Evolutionary conservation across 2,888 invertebrate species (phyloP).

Genomic region (Lithophane ornitopus): DNA sequence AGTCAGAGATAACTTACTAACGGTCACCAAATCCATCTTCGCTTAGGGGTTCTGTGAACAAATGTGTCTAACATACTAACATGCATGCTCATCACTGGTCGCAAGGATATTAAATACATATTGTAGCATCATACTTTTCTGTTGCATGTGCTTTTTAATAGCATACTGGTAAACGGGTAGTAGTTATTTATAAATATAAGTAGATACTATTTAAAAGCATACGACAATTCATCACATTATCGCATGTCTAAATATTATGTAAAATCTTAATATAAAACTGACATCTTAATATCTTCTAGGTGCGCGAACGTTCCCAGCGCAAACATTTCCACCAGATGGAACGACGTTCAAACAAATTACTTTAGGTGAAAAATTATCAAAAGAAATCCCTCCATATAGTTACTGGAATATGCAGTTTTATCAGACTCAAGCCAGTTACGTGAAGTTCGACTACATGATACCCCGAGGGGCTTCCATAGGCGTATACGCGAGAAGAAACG

Average conservation of each 20-base stretch:
- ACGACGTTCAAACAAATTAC: slow-evolving; percentile 97
- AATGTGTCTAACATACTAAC: slow-evolving; percentile 81
- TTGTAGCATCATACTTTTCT: slow-evolving; percentile 66
- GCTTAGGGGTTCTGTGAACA: slow-evolving; percentile 73
- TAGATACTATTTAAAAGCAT: slow-evolving; percentile 42
- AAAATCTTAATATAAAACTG: slow-evolving; percentile 55
- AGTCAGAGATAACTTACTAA: slow-evolving; percentile 86
- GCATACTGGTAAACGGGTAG: slow-evolving; percentile 47
- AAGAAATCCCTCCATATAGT: slow-evolving; percentile 97
- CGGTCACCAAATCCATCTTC: slow-evolving; percentile 80
- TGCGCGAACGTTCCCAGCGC: slow-evolving; percentile 96
- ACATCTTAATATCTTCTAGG: slow-evolving; percentile 88
- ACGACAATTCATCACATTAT: slow-evolving; percentile 79
- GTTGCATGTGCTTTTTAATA: slow-evolving; percentile 75
- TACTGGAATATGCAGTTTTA: slow-evolving; percentile 99
- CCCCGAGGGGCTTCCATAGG: slow-evolving; percentile 98
- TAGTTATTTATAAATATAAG: slow-evolving; percentile 37
- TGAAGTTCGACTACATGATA: slow-evolving; percentile 98
- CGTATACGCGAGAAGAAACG: slow-evolving; percentile 98
- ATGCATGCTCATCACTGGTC: slow-evolving; percentile 74
- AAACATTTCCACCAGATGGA: slow-evolving; percentile 97
- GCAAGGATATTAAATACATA: slow-evolving; percentile 51
- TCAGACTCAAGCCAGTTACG: slow-evolving; percentile 97
- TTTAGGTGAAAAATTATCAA: slow-evolving; percentile 96
- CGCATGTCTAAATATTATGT: slow-evolving; percentile 70